Base-by-base conservation (phyloP, 2,113 vertebrate species). In the Cyanistes caeruleus region DNA sequence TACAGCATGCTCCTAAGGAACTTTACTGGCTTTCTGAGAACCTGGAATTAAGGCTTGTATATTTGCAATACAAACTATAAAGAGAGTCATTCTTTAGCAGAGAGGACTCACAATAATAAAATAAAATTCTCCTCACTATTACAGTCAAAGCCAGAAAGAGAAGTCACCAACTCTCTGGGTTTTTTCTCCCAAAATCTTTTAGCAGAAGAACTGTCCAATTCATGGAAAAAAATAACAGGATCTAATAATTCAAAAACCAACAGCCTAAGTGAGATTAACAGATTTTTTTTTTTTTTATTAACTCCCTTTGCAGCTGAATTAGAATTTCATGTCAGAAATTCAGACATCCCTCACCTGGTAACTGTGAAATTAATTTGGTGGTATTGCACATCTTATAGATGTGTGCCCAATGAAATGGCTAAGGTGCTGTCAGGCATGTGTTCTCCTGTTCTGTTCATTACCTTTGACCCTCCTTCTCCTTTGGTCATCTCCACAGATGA, bases 101-200 rank as follows among this genome's bases (percentile, higher is more conserved):
- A 39, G 16, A 49, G 31, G 28, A 3, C 11, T 68, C 33, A 27
- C 4, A n/a, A 17, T 27, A 63, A 49, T 6, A 31, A 56, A 65
- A 69, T 35, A 9, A 55, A 79, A 44, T 30, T 70, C 23, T 44
- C 13, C 55, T 37, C 9, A 13, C 14, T 79, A 1, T 62, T 56
- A n/a, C 16, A 67, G 3, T 44, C 19, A 31, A 3, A 28, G 19
- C 7, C 25, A 64, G 59, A 81, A 84, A 64, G 0, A 81, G 13
- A 30, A 51, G 17, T 5, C 7, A 43, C 48, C 10, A 35, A 3
- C 1, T 48, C 7, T n/a, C 22, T 41, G 11, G 6, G 1, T 19
- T 49, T 62, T 60, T 64, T 14, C 4, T 33, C 7, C 4, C 12
- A 58, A 60, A 55, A 59, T 8, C 7, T 24, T 30, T 30, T 17